Percentiles rank a stretch among this genome's conserved stretches.
Evolutionary conservation across 64 coral and sea anemone genomes (phyloP).

Genomic region (Montipora efflorescens): DNA sequence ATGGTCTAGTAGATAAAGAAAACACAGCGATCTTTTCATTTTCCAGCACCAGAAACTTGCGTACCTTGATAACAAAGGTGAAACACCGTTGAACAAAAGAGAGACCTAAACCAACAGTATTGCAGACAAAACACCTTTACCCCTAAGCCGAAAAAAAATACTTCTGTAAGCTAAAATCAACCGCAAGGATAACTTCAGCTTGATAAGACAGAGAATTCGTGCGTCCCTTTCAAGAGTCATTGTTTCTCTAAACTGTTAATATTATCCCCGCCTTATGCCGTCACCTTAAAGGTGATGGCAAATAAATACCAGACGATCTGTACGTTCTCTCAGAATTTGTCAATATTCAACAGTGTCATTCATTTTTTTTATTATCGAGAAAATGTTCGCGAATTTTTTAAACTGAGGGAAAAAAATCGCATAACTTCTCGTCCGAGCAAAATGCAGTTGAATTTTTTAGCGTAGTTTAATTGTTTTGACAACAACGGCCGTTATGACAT

Average conservation of each 20-base stretch:
- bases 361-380: neutral
- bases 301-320: conserved; percentile 5
- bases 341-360: conserved; percentile 6
- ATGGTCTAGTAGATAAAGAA: neutral
- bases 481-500: neutral
- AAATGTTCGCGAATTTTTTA: neutral
- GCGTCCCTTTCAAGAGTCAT: conserved; percentile 40
- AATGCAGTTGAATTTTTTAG: conserved; percentile 28
- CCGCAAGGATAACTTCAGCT: neutral
- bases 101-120: neutral
- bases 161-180: neutral
- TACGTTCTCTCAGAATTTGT: conserved; percentile 10
- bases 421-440: neutral
- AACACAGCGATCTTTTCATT: neutral
- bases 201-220: neutral
- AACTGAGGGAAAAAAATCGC: conserved; percentile 22
- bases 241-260: conserved; percentile 43
- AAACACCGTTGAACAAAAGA: neutral
- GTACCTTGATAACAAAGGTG: neutral
- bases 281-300: neutral
- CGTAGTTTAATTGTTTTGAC: neutral
- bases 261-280: conserved; percentile 38
- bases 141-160: neutral
- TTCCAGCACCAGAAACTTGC: neutral
- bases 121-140: neutral